Evolutionary conservation across 2,888 invertebrate genomes (phyloP).

Genomic region (Dynastes grantii): DNA sequence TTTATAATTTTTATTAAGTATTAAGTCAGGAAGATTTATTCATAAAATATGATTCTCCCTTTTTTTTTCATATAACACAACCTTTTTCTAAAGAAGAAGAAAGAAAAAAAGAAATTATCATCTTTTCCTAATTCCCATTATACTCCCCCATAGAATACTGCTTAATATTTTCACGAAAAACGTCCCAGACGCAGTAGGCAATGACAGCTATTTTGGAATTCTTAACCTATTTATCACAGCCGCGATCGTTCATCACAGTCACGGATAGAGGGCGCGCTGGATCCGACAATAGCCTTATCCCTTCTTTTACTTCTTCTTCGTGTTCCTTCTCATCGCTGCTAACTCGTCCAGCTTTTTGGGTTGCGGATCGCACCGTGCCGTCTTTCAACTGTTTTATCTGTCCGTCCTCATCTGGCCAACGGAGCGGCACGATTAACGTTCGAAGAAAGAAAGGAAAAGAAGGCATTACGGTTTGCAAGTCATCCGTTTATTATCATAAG

Average conservation of each 20-base stretch:
- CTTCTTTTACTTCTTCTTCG: constrained; percentile 42
- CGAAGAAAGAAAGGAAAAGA: background rate
- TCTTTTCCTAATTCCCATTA: background rate
- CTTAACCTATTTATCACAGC: constrained; percentile 48
- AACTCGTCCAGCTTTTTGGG: constrained; percentile 28
- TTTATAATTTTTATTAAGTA: too few species aligned
- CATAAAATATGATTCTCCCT: too few species aligned
- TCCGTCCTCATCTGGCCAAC: background rate
- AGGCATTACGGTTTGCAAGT: constrained; percentile 55
- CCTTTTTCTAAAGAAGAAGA: background rate
- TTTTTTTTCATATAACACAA: background rate
- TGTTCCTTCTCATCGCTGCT: constrained; percentile 47
- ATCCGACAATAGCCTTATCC: constrained; percentile 42
- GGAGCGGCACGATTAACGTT: background rate
- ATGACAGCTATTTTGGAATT: constrained; percentile 52
- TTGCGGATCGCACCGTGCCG: constrained; percentile 28
- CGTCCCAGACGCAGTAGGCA: constrained; percentile 46
- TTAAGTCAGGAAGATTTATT: too few species aligned
- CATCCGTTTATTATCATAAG: constrained; percentile 60
- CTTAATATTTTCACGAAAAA: constrained; percentile 41
- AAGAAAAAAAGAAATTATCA: background rate
- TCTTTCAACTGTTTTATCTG: constrained; percentile 19
- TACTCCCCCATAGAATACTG: too few species aligned
- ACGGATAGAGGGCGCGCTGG: constrained; percentile 45
- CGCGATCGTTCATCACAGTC: constrained; percentile 49